Evolutionary conservation across 2,888 invertebrate species (phyloP).

Genomic region (Halictus ligatus): DNA sequence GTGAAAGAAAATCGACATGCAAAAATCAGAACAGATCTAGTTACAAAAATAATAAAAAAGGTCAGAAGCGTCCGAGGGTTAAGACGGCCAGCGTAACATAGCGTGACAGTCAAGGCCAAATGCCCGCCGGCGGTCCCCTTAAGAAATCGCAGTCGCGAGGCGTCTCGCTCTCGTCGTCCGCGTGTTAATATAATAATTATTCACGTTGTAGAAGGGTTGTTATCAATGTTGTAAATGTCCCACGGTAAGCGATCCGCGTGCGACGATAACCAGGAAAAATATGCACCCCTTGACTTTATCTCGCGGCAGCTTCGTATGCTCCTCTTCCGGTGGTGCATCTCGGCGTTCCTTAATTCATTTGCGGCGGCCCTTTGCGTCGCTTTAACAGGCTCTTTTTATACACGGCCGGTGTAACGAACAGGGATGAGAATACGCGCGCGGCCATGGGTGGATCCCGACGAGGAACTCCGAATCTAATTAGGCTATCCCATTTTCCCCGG

Average conservation of each 20-base stretch:
- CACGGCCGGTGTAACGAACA: not conserved
- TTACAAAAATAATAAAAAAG: not conserved
- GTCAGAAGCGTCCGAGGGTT: not conserved
- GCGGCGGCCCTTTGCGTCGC: slow-evolving; percentile 21
- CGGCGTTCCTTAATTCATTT: slow-evolving; percentile 38
- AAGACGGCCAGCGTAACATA: no score
- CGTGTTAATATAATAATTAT: not conserved
- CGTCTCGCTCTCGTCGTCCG: not conserved
- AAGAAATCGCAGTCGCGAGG: not conserved
- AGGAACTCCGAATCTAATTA: slow-evolving; percentile 56
- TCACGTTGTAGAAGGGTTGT: not conserved
- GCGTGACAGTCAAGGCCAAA: no score
- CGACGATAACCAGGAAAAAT: not conserved
- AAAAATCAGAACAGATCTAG: not conserved
- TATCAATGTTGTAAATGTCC: not conserved
- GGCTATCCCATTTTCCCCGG: slow-evolving; percentile 45
- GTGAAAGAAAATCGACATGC: not conserved
- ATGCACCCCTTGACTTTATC: not conserved
- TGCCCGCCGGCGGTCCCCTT: no score
- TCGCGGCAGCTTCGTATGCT: not conserved
- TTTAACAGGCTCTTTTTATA: slow-evolving; percentile 45
- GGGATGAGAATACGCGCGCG: not conserved
- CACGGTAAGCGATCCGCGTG: not conserved
- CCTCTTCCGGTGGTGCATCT: not conserved
- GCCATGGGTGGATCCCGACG: not conserved